Base-by-base conservation (phyloP, 2,113 vertebrate genomes). In the Bubalus kerabau region DNA sequence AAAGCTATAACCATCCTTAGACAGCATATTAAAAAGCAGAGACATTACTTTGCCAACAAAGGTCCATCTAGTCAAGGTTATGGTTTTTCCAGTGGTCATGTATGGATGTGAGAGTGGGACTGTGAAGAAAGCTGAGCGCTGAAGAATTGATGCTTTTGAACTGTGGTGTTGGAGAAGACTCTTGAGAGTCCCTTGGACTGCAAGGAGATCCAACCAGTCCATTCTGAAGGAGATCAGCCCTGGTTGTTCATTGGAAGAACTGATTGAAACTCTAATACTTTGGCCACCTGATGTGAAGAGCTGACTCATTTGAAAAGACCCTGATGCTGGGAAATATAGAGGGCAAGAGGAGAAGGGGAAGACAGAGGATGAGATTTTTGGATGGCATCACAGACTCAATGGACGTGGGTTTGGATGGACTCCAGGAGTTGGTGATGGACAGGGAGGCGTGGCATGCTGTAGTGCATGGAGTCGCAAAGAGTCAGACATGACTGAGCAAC, bases 401-500 rank as follows among this genome's bases (percentile, higher is more conserved):
- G 17, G n/a, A 71, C 19, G 11, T 1, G 17, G n/a, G 19, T 71
- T 23, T 36, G 64, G 4, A 9, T 71, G 19, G 4, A 71, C 64
- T 71, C 32, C 19, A 9, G 64, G n/a, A 71, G 64, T 11, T 36
- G 64, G 17, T 36, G 64, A 71, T 12, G 16, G 64, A 71, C n/a
- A 36, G 64, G n/a, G n/a, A 71, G 64, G 17, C 9, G n/a, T 36
- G 19, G n/a, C 0, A 1, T 36, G 19, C 64, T 71, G n/a, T 0
- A 0, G n/a, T 36, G 12, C n/a, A 23, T 36, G 64, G 9, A 17
- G 64, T 36, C 0, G 0, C 19, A 71, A 36, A 71, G n/a, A 71
- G 64, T 71, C 17, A 5, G 5, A 71, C 17, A 71, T 0, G 0
- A 36, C 19, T 23, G n/a, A 36, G 64, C 0, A 5, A 71, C 64